These are phyloP conservation scores for Distichodus sexfasciatus DNA, from an alignment of 2,797 vertebrate genomes.

Conservation along the genomic window DNA sequence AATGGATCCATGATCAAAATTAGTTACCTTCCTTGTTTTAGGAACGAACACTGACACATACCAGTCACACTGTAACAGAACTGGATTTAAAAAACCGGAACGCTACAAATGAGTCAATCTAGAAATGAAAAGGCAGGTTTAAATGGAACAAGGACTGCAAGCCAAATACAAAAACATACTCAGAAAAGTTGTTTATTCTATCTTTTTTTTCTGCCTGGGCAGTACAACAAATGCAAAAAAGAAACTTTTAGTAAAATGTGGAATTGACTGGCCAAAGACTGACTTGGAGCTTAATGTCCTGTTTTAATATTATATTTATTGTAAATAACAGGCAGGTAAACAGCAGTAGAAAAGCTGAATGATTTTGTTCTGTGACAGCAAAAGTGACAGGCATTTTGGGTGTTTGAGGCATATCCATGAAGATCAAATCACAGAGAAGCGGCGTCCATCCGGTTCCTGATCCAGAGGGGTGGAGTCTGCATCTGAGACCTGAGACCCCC, in stretches of 20 bases:
- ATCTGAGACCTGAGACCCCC: slow-evolving; percentile 26
- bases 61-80: slow-evolving; percentile 28
- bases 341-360: background rate
- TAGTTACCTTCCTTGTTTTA: slow-evolving; percentile 32
- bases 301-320: too few species aligned
- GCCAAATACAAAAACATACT: background rate
- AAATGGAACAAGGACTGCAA: background rate
- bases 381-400: background rate
- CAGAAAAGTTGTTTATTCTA: slow-evolving; percentile 11
- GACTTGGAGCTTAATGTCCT: too few species aligned
- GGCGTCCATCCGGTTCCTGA: slow-evolving; percentile 29
- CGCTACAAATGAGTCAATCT: background rate
- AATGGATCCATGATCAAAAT: slow-evolving; percentile 15
- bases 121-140: background rate
- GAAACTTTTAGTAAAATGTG: too few species aligned
- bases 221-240: slow-evolving; percentile 7
- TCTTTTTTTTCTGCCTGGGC: background rate
- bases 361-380: background rate
- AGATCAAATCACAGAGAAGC: slow-evolving; percentile 47
- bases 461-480: slow-evolving; percentile 25
- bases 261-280: too few species aligned
- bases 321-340: background rate
- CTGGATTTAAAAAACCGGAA: background rate
- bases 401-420: background rate
- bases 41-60: slow-evolving; percentile 17